Conservation (phyloP, 2,888 invertebrate genomes). For the Ganaspis brasiliensis region DNA sequence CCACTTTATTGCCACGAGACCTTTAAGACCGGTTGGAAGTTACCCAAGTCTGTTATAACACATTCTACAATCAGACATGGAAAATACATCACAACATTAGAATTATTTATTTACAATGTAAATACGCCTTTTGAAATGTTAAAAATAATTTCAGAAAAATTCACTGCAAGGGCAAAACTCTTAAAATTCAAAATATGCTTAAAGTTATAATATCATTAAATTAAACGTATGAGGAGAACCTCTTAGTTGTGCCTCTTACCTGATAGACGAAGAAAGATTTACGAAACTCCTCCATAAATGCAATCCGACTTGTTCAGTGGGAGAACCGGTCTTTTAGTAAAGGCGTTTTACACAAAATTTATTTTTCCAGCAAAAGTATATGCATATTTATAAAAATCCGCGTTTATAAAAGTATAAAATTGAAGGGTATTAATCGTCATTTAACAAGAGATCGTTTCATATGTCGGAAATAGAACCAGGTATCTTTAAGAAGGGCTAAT, state of each 20-base stretch:
- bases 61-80: constrained; percentile 59
- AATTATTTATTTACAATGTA: constrained; percentile 23
- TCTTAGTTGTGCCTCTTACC: constrained; percentile 13
- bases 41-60: constrained; percentile 63
- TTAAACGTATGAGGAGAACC: constrained; percentile 3
- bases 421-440: constrained; percentile 24
- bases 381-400: background rate
- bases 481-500: no score
- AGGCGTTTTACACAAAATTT: constrained; percentile 24
- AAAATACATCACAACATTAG: background rate
- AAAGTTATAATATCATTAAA: constrained; percentile 15
- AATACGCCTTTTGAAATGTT: background rate
- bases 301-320: constrained; percentile 54
- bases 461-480: no score
- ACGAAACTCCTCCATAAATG: constrained; percentile 60
- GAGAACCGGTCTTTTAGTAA: constrained; percentile 58
- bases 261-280: constrained; percentile 46
- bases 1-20: constrained; percentile 59
- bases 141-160: background rate
- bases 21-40: constrained; percentile 73
- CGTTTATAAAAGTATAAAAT: background rate
- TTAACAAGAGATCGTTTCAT: no score
- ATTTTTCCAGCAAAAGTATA: background rate
- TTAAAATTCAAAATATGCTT: background rate
- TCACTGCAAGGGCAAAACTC: background rate